These are phyloP conservation scores for Idaea biselata DNA, from an alignment of 2,888 invertebrate genomes.

Conservation along the genomic window DNA sequence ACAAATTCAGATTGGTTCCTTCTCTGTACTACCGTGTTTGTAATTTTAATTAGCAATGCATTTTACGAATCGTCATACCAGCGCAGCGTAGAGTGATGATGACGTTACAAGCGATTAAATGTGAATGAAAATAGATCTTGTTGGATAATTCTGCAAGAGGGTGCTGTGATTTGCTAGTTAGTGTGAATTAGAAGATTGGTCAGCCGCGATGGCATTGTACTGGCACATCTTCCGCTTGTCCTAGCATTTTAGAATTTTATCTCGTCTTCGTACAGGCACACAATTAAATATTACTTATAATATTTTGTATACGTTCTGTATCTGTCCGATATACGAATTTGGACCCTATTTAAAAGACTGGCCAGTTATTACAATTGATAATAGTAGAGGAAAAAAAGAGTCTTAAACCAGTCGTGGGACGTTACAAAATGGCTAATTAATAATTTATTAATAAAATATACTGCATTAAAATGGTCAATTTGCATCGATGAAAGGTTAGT, in stretches of 20 bases:
- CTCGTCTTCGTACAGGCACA: not conserved
- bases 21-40: not conserved
- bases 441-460: too few relatives aligned
- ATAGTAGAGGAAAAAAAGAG: too few relatives aligned
- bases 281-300: not conserved
- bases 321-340: too few relatives aligned
- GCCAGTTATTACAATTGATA: too few relatives aligned
- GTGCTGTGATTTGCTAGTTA: constrained; percentile 46
- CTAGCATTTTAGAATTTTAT: constrained; percentile 10
- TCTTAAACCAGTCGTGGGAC: too few relatives aligned
- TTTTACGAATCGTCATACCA: constrained; percentile 8
- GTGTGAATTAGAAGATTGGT: constrained; percentile 61
- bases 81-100: not conserved
- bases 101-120: not conserved
- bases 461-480: too few relatives aligned
- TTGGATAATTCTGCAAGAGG: constrained; percentile 37
- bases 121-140: constrained; percentile 19
- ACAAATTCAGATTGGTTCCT: constrained; percentile 42
- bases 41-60: not conserved
- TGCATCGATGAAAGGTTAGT: too few relatives aligned
- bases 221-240: constrained; percentile 41
- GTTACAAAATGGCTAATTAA: too few relatives aligned
- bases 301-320: not conserved
- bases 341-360: too few relatives aligned
- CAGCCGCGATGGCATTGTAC: constrained; percentile 32